phyloP scores from a whole-genome alignment of 1,140 invertebrate genomes.

The Telenomus remus region DNA sequence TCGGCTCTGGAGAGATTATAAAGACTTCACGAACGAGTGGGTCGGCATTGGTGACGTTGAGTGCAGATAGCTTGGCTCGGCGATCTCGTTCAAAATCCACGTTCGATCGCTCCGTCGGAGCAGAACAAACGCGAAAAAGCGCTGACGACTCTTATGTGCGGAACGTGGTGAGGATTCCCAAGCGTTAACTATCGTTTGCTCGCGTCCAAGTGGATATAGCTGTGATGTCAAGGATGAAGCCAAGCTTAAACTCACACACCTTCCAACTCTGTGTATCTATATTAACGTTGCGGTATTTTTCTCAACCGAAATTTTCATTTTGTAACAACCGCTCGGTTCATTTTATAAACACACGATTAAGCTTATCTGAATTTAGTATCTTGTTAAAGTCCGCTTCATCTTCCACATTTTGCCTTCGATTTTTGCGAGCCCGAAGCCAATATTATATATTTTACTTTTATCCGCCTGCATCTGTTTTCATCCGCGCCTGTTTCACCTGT shows the following conservation, averaged over 20 bases:
- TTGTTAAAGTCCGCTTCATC: background rate
- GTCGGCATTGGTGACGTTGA: conserved; percentile 15
- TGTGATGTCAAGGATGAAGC: conserved; percentile 34
- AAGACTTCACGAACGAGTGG: conserved; percentile 49
- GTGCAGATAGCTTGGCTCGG: conserved; percentile 32
- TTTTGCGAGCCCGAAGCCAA: conserved; percentile 11
- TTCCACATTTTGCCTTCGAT: conserved; percentile 22
- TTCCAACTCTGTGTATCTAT: conserved; percentile 14
- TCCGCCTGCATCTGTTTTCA: conserved; percentile 30
- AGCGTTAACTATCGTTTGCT: conserved; percentile 56
- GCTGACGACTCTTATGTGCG: conserved; percentile 55
- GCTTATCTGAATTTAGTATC: conserved; percentile 14
- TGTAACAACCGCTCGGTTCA: too few species aligned
- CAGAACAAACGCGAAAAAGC: conserved; percentile 57
- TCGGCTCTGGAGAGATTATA: conserved; percentile 46
- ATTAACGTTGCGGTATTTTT: too few species aligned
- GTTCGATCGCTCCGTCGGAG: conserved; percentile 46
- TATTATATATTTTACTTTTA: conserved; percentile 43
- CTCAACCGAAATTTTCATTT: too few species aligned
- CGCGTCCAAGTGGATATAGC: conserved; percentile 43
- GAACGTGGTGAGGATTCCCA: conserved; percentile 40
- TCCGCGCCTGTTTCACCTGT: conserved; percentile 25
- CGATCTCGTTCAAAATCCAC: conserved; percentile 52
- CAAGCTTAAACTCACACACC: conserved; percentile 19
- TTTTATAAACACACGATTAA: too few species aligned